Conservation (phyloP, 2,113 vertebrate genomes). For the Columba livia region DNA sequence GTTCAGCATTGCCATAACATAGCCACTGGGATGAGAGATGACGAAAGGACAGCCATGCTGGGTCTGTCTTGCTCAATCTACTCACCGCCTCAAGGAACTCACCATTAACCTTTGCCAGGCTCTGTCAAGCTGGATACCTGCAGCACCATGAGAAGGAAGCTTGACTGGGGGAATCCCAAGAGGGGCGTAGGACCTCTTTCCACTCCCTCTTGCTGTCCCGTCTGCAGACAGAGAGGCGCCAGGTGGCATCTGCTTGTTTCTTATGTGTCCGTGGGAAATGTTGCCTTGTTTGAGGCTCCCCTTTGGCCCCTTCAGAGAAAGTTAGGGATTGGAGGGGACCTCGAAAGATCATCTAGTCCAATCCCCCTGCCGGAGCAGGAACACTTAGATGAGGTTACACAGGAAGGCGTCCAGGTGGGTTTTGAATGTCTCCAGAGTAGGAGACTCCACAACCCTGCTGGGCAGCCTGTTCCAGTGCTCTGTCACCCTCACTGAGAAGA, state of each 20-base stretch:
- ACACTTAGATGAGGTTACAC: too few species aligned
- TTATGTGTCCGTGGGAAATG: not conserved
- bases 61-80: not conserved
- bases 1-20: not conserved
- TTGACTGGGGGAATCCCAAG: not conserved
- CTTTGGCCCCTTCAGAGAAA: not conserved
- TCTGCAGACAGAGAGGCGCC: not conserved
- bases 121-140: not conserved
- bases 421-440: too few species aligned
- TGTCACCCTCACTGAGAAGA: too few species aligned
- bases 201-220: not conserved
- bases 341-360: too few species aligned
- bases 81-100: not conserved
- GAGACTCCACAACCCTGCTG: too few species aligned
- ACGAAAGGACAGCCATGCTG: not conserved
- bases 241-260: not conserved
- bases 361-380: too few species aligned
- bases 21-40: not conserved
- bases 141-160: not conserved
- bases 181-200: not conserved
- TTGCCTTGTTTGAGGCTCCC: not conserved
- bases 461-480: too few species aligned
- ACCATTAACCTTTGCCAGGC: not conserved
- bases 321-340: too few species aligned
- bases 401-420: too few species aligned